A percentile compares a stretch with the other conserved stretches of the same genome.
Evolutionary conservation across 2,888 invertebrate species (phyloP).

Genomic region (Nomada fucata): DNA sequence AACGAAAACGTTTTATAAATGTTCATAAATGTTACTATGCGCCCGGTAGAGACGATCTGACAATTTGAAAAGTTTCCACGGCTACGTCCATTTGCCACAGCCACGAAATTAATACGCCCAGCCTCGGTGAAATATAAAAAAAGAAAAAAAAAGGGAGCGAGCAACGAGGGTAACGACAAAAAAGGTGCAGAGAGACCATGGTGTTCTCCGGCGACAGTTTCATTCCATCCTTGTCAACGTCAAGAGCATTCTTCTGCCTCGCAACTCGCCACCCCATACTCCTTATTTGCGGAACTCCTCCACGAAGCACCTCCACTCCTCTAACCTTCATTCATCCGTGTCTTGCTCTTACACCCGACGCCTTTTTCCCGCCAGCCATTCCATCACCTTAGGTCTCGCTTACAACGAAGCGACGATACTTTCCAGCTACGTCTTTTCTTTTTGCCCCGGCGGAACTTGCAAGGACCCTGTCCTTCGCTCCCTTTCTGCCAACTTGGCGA

Average conservation of each 20-base stretch:
- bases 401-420: conserved; percentile 53
- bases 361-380: conserved; percentile 54
- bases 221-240: conserved; percentile 74
- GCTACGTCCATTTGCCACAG: conserved; percentile 45
- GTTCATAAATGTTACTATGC: conserved; percentile 17
- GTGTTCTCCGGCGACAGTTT: conserved; percentile 67
- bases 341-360: conserved; percentile 48
- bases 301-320: conserved; percentile 39
- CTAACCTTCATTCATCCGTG: conserved; percentile 63
- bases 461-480: conserved; percentile 32
- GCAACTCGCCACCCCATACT: conserved; percentile 70
- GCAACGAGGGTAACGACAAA: conserved; percentile 56
- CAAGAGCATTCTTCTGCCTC: conserved; percentile 75
- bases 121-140: conserved; percentile 16
- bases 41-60: conserved; percentile 5
- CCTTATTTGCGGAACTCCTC: conserved; percentile 67
- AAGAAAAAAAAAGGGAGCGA: conserved; percentile 21
- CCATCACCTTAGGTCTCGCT: conserved; percentile 47
- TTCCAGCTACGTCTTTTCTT: conserved; percentile 65
- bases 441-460: conserved; percentile 35
- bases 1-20: conserved; percentile 9
- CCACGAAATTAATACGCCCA: conserved; percentile 62
- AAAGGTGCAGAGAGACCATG: conserved; percentile 30
- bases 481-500: not conserved
- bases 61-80: conserved; percentile 37